Evolutionary conservation across 2,797 vertebrate genomes (phyloP).

Genomic region (Danio choprae): DNA sequence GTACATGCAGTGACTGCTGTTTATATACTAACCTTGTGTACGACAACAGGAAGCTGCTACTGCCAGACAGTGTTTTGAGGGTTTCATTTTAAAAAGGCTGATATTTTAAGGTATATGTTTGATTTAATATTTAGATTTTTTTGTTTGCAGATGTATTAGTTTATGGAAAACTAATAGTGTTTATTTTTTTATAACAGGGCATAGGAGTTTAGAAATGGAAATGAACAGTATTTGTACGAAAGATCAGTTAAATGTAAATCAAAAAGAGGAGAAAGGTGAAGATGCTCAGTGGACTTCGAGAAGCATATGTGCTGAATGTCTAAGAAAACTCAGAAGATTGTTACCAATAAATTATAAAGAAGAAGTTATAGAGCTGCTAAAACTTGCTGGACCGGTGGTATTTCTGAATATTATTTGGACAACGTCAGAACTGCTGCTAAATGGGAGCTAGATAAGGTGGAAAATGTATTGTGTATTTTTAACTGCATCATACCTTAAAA

Average conservation of each 20-base stretch:
- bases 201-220: neutral
- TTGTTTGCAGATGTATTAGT: neutral
- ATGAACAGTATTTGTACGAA: constrained; percentile 38
- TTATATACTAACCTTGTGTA: constrained; percentile 11
- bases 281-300: constrained; percentile 19
- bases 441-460: no score
- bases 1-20: neutral
- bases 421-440: no score
- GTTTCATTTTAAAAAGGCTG: neutral
- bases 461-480: no score
- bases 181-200: neutral
- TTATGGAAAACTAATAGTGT: neutral
- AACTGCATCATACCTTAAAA: no score
- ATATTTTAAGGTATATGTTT: neutral
- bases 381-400: constrained; percentile 75
- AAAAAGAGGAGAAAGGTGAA: constrained; percentile 11
- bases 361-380: constrained; percentile 67
- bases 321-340: constrained; percentile 56
- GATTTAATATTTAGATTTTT: neutral
- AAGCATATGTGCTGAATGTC: constrained; percentile 62
- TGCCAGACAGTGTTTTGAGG: neutral
- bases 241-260: constrained; percentile 34
- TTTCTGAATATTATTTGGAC: constrained; percentile 26
- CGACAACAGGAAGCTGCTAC: neutral
- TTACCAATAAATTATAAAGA: constrained; percentile 68